phyloP scores from a whole-genome alignment of 1,140 invertebrate genomes.

The Euschistus heros region DNA sequence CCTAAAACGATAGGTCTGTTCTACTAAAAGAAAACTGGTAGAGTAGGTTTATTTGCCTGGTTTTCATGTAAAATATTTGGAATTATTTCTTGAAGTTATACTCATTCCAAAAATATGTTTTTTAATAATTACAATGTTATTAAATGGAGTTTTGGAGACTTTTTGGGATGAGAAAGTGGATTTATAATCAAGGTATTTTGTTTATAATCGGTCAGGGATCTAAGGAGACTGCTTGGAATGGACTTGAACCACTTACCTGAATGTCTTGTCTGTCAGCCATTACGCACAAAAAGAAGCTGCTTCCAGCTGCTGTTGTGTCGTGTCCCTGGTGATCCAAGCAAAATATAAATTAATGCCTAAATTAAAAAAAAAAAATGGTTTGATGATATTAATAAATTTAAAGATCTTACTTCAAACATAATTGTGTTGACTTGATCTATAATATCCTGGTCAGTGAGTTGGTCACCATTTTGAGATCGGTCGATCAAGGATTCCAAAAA shows the following conservation, averaged over 20 bases:
- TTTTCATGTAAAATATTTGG: no score
- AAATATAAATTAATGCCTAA: neutral
- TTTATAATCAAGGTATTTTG: no score
- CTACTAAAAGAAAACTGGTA: no score
- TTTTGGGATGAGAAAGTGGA: no score
- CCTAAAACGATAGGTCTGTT: no score
- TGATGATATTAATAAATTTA: neutral
- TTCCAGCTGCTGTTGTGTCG: slow-evolving; percentile 79
- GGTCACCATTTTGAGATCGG: slow-evolving; percentile 62
- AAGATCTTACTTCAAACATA: slow-evolving; percentile 70
- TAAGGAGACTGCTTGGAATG: no score
- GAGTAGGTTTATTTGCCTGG: no score
- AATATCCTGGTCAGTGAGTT: slow-evolving; percentile 75
- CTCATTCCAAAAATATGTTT: no score
- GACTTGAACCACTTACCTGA: slow-evolving; percentile 38
- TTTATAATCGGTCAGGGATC: no score
- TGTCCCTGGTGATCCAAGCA: slow-evolving; percentile 50
- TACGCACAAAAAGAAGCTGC: slow-evolving; percentile 72
- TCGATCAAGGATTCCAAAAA: slow-evolving; percentile 88
- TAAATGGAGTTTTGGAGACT: no score
- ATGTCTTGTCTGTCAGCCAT: slow-evolving; percentile 67
- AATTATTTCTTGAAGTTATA: no score
- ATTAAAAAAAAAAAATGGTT: neutral
- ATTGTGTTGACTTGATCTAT: slow-evolving; percentile 87
- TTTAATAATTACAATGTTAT: no score